phyloP scores from a whole-genome alignment of 2,113 vertebrate genomes.

The Istiophorus platypterus region DNA sequence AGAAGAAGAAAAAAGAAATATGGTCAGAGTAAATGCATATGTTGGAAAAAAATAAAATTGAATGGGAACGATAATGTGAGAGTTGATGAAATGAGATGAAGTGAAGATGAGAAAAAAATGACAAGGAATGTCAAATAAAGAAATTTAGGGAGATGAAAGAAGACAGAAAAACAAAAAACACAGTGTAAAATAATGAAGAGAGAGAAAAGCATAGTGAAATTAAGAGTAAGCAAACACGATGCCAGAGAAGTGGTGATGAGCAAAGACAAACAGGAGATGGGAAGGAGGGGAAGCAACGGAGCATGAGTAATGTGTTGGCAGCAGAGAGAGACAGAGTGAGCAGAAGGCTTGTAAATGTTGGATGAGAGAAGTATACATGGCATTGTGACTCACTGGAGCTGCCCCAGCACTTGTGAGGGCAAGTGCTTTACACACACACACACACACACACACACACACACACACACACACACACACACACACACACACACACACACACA shows the following conservation, averaged over 20 bases:
- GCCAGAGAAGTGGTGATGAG: constrained; percentile 43
- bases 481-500: constrained; percentile 47
- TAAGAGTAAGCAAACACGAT: not conserved
- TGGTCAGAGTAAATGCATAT: not conserved
- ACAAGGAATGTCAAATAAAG: not conserved
- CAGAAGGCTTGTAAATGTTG: constrained; percentile 81
- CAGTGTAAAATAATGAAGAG: not conserved
- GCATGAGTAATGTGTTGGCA: constrained; percentile 67
- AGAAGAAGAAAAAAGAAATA: not conserved
- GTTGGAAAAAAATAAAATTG: not conserved
- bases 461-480: constrained; percentile 38
- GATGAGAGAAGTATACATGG: constrained; percentile 82
- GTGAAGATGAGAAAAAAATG: not conserved
- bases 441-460: constrained; percentile 24
- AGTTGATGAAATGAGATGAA: not conserved
- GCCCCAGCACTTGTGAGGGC: constrained; percentile 80
- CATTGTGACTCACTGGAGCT: constrained; percentile 79
- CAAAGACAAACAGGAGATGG: constrained; percentile 38
- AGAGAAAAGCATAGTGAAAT: not conserved
- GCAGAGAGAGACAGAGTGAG: constrained; percentile 36
- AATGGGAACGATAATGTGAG: not conserved
- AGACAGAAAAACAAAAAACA: not conserved
- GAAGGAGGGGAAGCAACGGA: constrained; percentile 50
- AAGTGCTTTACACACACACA: constrained; percentile 74
- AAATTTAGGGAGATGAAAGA: not conserved